Evolutionary conservation across 2,888 invertebrate species (phyloP), one percentile per base, ranked within the genome.

Genomic region (Kuschelorhynchus macadamiae): DNA sequence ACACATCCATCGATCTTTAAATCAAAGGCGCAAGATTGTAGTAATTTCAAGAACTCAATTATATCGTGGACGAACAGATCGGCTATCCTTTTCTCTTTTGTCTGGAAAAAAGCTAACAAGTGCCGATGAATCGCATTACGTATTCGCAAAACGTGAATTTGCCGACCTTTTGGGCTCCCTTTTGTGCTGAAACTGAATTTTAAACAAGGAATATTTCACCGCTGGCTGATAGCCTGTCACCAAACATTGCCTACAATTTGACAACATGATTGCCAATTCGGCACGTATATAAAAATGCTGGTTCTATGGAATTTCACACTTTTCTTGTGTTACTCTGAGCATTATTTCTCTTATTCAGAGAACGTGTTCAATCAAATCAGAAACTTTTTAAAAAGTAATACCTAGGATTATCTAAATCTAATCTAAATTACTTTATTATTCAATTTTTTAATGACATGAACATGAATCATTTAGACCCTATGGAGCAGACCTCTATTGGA

Each of bases 181-280:
- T 72, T 70, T 72, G 72, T 72, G 74, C 71, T 68, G 75, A 77
- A 76, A 76, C 78, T 79, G 79, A 79, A 80, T 80, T 80, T 80
- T 78, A 80, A 80, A 72, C 76, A 78, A 79, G 75, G 77, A 76
- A 80, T 80, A 80, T 79, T 77, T 79, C 77, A 78, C 76, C 59
- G 75, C 75, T 74, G 73, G 76, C n/a, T 75, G 77, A 78, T 78
- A 73, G 76, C 75, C 78, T 79, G 79, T 79, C 79, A 78, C 74
- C 75, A 67, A 73, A 74, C 76, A 76, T 76, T 76, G 77, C 72
- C 76, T 76, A 75, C 78, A 79, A 80, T 80, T 80, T 80, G 80
- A 80, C 80, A 80, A 80, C 78, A 80, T 80, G 80, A 80, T 80
- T 80, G 79, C 76, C 74, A 76, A 73, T 72, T 64, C 63, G 63